These are phyloP conservation scores for Tiliacea aurago DNA, from an alignment of 2,888 invertebrate species.

Conservation along the genomic window DNA sequence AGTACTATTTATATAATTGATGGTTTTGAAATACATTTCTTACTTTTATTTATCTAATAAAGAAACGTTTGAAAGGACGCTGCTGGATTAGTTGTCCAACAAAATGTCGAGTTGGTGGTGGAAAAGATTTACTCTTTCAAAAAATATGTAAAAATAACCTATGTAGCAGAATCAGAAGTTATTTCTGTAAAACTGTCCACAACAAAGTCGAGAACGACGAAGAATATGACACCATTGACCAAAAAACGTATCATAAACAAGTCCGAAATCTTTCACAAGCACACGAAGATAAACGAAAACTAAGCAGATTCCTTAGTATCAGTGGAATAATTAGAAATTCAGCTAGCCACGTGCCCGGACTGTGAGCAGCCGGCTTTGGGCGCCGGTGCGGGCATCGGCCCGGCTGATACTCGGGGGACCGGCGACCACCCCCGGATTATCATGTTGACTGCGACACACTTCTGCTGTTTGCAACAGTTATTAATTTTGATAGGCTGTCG, in stretches of 20 bases:
- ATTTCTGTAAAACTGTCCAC: not conserved
- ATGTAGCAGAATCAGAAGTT: too few relatives aligned
- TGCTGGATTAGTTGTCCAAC: not conserved
- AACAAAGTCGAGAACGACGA: not conserved
- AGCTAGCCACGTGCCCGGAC: slow-evolving; percentile 66
- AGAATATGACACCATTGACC: not conserved
- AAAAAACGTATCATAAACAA: not conserved
- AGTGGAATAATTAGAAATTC: slow-evolving; percentile 74
- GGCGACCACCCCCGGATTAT: slow-evolving; percentile 39
- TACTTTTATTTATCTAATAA: not conserved
- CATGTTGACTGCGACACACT: slow-evolving; percentile 44
- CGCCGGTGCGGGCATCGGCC: slow-evolving; percentile 9
- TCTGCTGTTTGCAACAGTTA: slow-evolving; percentile 47
- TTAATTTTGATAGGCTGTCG: slow-evolving; percentile 46
- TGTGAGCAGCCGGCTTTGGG: slow-evolving; percentile 64
- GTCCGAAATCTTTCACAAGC: slow-evolving; percentile 9
- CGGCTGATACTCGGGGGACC: slow-evolving; percentile 23
- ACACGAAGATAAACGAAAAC: slow-evolving; percentile 30
- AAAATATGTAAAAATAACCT: not conserved
- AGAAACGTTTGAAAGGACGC: not conserved
- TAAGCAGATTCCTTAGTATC: slow-evolving; percentile 43
- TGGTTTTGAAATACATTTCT: not conserved
- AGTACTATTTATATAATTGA: not conserved
- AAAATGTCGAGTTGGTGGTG: not conserved
- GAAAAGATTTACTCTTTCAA: not conserved